Evolutionary conservation across 2,888 invertebrate genomes (phyloP).

Genomic region (Lepidocyrtinus sp.): DNA sequence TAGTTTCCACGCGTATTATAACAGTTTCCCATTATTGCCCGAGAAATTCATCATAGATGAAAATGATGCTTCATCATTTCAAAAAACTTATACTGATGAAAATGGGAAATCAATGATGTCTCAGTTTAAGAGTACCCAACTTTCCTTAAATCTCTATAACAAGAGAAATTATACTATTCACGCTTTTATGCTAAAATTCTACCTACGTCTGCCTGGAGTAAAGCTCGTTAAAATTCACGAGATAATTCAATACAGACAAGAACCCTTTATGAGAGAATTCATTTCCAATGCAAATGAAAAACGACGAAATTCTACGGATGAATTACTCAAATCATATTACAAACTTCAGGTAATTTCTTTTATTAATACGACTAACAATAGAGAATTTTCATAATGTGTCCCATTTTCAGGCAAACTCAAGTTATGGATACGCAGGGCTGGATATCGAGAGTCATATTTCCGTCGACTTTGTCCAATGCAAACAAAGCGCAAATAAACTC

Average conservation of each 20-base stretch:
- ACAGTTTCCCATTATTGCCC: slow-evolving; percentile 2
- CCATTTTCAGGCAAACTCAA: background rate
- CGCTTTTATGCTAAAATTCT: background rate
- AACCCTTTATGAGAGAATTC: background rate
- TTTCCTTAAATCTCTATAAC: background rate
- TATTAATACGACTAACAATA: background rate
- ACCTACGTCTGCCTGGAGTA: background rate
- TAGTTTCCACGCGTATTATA: background rate
- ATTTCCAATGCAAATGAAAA: background rate
- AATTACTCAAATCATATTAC: background rate
- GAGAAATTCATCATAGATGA: background rate
- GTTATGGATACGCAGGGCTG: background rate
- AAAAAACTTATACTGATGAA: background rate
- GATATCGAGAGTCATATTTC: background rate
- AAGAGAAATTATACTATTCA: background rate
- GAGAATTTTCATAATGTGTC: background rate
- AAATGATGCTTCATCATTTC: background rate
- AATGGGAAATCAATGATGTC: background rate
- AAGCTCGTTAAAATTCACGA: background rate
- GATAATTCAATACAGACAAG: background rate
- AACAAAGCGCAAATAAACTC: background rate
- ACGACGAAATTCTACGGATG: background rate
- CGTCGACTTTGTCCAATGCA: background rate
- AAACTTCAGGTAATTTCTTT: background rate
- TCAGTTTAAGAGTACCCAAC: background rate